Base-by-base conservation (phyloP, 2,888 invertebrate species). In the Andrena fulva region DNA sequence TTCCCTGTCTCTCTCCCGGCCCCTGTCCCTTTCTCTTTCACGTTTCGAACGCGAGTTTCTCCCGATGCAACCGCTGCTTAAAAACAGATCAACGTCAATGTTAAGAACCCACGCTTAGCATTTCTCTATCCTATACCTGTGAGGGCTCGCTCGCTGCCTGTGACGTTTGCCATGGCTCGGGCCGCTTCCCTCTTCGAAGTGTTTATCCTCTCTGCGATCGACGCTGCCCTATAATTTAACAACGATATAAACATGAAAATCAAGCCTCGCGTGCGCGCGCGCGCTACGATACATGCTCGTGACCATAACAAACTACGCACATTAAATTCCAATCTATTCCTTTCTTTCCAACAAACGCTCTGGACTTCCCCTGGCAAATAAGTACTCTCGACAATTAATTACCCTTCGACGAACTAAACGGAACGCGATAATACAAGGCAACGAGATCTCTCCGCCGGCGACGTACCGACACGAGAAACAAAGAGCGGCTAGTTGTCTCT, bases 81-180 rank as follows among this genome's bases (percentile, higher is more conserved):
- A 64, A 69, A 59, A 56, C 24, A 24, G 10, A 24, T 10, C 27
- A 24, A 27, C 10, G 1, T 20, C 8, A 56, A 10, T 1, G 4
- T 27, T 12, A 20, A n/a, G 16, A 67, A 4, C 31, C 20, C 7
- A n/a, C 7, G 24, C 50, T 27, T 56, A 12, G 20, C 10, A 52
- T 63, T 33, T 48, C 20, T n/a, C 1, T 31, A 12, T 63, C 20
- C 27, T 62, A 33, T 90, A 94, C 94, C 95, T 92, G 80, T 94
- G 94, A 33, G 94, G 94, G 80, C 95, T 95, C 35, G 95, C 90
- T 64, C 95, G 92, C 90, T 95, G 95, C 76, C 96, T 90, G 72
- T 92, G 94, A 56, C 95, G 92, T 90, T 96, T 95, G 52, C 94
- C 95, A 91, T 95, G 95, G 87, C 94, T 94, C 1, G 95, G 94